A percentile compares a stretch with the other conserved stretches of the same genome.
phyloP scores from a whole-genome alignment of 2,797 vertebrate species.

The Decapterus maruadsi region DNA sequence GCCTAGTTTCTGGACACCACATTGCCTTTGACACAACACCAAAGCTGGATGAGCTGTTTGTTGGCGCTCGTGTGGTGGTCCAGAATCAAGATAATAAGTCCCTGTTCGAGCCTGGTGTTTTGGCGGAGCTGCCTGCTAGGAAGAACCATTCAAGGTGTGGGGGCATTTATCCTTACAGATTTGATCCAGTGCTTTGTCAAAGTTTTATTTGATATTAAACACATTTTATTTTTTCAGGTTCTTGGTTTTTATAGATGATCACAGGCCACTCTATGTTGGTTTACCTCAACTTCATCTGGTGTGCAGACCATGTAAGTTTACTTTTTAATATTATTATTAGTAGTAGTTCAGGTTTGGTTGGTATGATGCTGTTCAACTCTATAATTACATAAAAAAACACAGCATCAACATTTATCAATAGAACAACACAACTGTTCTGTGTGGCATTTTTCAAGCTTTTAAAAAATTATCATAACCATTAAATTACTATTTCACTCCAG shows the following conservation, averaged over 20 bases:
- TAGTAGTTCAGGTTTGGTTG: too few relatives aligned
- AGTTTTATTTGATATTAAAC: slow-evolving; percentile 4
- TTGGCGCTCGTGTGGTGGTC: slow-evolving; percentile 92
- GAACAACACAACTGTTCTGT: not conserved
- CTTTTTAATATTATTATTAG: not conserved
- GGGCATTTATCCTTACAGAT: not conserved
- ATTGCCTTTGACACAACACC: slow-evolving; percentile 90
- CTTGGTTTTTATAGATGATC: slow-evolving; percentile 94
- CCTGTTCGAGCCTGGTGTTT: slow-evolving; percentile 88
- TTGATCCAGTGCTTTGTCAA: not conserved
- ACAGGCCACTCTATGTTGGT: slow-evolving; percentile 89
- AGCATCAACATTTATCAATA: not conserved
- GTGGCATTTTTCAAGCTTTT: too few relatives aligned
- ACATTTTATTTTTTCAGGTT: slow-evolving; percentile 84
- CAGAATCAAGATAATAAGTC: slow-evolving; percentile 89
- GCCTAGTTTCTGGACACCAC: slow-evolving; percentile 92
- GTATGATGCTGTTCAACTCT: too few relatives aligned
- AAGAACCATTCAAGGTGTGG: slow-evolving; percentile 93
- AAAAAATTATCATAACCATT: too few relatives aligned
- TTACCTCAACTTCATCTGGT: slow-evolving; percentile 90
- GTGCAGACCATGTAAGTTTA: slow-evolving; percentile 90
- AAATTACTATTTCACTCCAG: too few relatives aligned
- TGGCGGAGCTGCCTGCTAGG: slow-evolving; percentile 92
- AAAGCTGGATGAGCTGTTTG: slow-evolving; percentile 84
- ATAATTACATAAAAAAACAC: not conserved